These are phyloP conservation scores for Agrypnus murinus DNA, from an alignment of 2,888 invertebrate species.

Conservation along the genomic window DNA sequence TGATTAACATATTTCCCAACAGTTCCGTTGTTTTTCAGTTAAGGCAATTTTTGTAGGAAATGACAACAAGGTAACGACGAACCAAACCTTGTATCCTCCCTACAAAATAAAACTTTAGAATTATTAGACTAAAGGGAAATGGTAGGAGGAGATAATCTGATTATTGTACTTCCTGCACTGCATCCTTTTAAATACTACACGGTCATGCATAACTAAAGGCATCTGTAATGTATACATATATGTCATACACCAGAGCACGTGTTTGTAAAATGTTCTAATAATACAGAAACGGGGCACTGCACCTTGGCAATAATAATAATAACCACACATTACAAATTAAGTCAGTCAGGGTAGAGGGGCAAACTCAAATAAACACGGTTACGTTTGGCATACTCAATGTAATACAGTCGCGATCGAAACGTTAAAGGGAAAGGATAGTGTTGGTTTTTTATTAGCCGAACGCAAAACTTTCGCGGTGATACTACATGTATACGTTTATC, in stretches of 20 bases:
- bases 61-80: no score
- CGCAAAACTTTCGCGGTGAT: slow-evolving; percentile 19
- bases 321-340: not conserved
- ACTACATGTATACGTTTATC: no score
- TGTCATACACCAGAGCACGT: not conserved
- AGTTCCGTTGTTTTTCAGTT: no score
- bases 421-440: not conserved
- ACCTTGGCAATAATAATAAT: slow-evolving; percentile 19
- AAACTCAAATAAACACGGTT: slow-evolving; percentile 17
- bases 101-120: no score
- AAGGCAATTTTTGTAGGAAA: no score
- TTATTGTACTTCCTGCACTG: no score
- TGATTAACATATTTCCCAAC: no score
- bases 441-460: not conserved
- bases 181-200: no score
- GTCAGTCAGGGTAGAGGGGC: slow-evolving; percentile 10
- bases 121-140: no score
- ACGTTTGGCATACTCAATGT: slow-evolving; percentile 6
- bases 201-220: not conserved
- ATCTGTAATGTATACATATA: not conserved
- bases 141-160: no score
- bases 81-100: no score
- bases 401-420: slow-evolving; percentile 24
- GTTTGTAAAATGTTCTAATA: no score
- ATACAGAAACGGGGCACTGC: slow-evolving; percentile 1